Conservation (phyloP, 2,888 invertebrate genomes). For the Drosophila neotestacea region DNA sequence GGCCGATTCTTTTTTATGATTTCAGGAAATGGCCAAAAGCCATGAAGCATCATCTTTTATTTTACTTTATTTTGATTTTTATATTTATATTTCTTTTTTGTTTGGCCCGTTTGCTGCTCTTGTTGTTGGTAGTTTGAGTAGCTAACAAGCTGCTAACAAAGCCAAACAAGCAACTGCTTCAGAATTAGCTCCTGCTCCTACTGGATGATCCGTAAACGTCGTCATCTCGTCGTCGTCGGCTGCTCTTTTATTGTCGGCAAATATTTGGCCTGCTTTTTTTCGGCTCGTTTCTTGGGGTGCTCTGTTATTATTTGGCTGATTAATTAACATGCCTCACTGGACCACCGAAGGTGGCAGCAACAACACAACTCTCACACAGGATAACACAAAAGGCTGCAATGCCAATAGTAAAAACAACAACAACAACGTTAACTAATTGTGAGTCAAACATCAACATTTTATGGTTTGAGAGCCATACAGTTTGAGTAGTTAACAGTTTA, state of each 20-base stretch:
- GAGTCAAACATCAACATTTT: not conserved
- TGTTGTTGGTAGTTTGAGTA: constrained; percentile 48
- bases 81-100: constrained; percentile 9
- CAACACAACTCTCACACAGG: constrained; percentile 55
- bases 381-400: constrained; percentile 40
- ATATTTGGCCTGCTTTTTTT: constrained; percentile 64
- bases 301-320: constrained; percentile 77
- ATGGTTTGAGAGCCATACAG: constrained; percentile 19
- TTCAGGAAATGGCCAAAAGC: constrained; percentile 78
- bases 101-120: constrained; percentile 20
- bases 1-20: constrained; percentile 63
- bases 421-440: constrained; percentile 12
- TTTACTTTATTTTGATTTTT: constrained; percentile 3
- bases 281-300: constrained; percentile 59
- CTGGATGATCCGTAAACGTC: constrained; percentile 58
- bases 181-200: constrained; percentile 39
- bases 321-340: constrained; percentile 76
- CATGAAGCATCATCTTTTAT: constrained; percentile 73
- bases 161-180: constrained; percentile 49
- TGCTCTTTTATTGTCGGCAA: constrained; percentile 71
- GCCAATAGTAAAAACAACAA: constrained; percentile 20
- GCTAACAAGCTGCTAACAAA: constrained; percentile 82
- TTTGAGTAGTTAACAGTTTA: not conserved
- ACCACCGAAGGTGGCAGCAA: constrained; percentile 69
- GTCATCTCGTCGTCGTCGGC: constrained; percentile 26